Base-by-base conservation (phyloP, 2,113 vertebrate genomes). In the Trogon surrucura region DNA sequence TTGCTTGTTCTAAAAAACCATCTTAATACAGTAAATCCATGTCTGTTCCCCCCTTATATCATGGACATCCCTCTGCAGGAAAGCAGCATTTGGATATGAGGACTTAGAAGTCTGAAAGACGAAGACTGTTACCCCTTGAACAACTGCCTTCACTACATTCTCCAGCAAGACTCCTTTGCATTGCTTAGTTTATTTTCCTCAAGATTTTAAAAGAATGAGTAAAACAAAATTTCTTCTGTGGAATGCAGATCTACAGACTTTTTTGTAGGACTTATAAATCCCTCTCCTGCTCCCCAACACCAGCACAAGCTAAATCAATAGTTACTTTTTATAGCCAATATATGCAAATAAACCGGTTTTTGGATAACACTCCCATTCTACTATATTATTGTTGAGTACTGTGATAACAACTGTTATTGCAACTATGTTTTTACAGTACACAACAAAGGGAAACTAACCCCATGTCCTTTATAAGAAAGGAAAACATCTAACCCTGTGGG, bases 1-100 rank as follows among this genome's bases (percentile, higher is more conserved):
- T 36, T 80, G 25, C 25, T 85, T 78, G 23, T 29, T 60, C 53
- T 74, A 73, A 77, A 12, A 82, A 82, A 78, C 5, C 12, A 77
- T 20, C 27, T 32, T 30, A 61, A 25, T 30, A 66, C 16, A 80
- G 69, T 17, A 90, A 90, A 85, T 6, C 2, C 64, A 45, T 6
- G 10, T 2, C 23, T 8, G 23, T 75, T 57, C 8, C 5, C 10
- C n/a, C 15, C 13, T n/a, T 64, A 5, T 9, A 36, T 23, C 4
- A 8, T 5, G 19, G 45, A 48, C 38, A 64, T 8, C 3, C 4
- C 38, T 29, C 19, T 65, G 14, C 1, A 0, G 3, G 34, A 78
- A 84, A 87, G 29, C 5, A 47, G 7, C 10, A 61, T 53, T 82
- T 53, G 13, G 15, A 56, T n/a, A 27, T 34, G 75, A 36, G 14